Conservation (phyloP, 2,113 vertebrate genomes). For the Solenodon paradoxus region DNA sequence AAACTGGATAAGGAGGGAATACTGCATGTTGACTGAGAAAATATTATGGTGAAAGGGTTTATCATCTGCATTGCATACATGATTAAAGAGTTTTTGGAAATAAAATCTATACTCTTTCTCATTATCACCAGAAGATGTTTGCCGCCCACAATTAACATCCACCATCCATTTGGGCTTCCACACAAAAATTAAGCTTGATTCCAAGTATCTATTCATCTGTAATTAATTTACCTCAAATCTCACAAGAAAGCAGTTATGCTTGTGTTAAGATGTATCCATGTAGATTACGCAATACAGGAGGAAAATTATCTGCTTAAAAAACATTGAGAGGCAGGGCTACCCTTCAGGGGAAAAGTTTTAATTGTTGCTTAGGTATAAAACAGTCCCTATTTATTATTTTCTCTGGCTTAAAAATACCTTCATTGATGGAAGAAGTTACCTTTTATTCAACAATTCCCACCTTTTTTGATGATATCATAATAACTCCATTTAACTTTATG, state of each 20-base stretch:
- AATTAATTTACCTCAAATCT: background rate
- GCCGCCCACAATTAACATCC: background rate
- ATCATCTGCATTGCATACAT: rapidly evolving
- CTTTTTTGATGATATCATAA: slow-evolving; percentile 34
- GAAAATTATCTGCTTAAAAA: background rate
- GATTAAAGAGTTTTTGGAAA: background rate
- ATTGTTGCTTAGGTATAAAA: background rate
- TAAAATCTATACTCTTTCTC: background rate
- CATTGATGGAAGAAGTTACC: background rate
- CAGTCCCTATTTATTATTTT: background rate
- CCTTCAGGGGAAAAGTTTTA: background rate
- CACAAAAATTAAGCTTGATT: background rate
- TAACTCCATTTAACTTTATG: background rate
- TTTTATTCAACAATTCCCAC: slow-evolving; percentile 5
- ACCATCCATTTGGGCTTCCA: background rate
- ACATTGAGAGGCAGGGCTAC: background rate
- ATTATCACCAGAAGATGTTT: background rate
- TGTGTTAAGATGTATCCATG: background rate
- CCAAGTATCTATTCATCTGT: background rate
- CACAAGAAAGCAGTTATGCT: background rate
- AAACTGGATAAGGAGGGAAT: too few species aligned
- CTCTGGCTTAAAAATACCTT: background rate
- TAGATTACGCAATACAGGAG: background rate
- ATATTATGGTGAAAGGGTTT: background rate
- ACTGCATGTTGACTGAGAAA: background rate